Conservation (phyloP, 2,113 vertebrate genomes). For the Odontophorus gujanensis region DNA sequence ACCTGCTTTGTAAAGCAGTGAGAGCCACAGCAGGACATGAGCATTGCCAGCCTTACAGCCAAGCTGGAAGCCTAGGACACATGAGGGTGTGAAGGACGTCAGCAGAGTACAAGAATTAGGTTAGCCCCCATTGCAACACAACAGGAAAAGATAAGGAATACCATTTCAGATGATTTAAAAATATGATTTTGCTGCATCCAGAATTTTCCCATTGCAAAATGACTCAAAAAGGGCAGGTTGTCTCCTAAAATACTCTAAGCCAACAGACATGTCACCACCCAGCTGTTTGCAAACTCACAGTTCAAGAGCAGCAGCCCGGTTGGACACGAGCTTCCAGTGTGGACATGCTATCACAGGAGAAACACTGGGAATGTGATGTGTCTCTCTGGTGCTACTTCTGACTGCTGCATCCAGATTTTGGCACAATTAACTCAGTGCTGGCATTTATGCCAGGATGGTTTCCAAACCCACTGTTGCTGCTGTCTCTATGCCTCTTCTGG, state of each 20-base stretch:
- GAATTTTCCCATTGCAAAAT: accelerated
- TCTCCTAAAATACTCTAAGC: background rate
- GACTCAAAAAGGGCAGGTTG: background rate
- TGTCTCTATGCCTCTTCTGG: background rate
- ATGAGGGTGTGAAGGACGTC: background rate
- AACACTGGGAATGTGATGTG: background rate
- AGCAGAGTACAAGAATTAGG: background rate
- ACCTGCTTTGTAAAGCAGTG: background rate
- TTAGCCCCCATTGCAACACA: background rate
- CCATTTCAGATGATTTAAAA: background rate
- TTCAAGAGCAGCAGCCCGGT: background rate
- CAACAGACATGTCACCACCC: background rate
- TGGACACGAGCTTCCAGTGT: background rate
- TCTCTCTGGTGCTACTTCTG: background rate
- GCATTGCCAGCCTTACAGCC: background rate
- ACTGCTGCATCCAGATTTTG: background rate
- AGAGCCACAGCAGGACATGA: background rate
- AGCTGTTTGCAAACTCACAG: background rate
- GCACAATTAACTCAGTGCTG: background rate
- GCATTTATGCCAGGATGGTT: background rate
- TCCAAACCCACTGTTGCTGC: background rate
- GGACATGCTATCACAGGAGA: background rate
- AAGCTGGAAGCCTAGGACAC: accelerated
- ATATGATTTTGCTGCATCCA: background rate
- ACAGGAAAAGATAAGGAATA: background rate